phyloP scores from a whole-genome alignment of 2,113 vertebrate genomes.

The Semicossyphus pulcher region DNA sequence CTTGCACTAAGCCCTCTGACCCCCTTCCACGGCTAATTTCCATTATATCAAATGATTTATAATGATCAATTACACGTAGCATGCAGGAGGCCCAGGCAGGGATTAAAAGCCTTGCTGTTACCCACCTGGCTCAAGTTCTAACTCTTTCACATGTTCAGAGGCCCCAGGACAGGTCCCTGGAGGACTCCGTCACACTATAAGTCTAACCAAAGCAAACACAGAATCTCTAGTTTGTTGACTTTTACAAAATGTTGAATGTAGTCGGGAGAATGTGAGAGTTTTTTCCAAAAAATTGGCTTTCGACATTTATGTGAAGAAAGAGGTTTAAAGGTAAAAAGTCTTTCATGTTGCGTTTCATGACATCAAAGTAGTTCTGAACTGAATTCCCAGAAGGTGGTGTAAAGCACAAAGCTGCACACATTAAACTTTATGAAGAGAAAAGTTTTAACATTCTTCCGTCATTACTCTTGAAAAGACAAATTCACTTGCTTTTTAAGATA shows the following conservation, averaged over 20 bases:
- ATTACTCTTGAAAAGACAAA: conserved; percentile 31
- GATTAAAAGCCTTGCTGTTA: conserved; percentile 47
- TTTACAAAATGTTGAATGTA: conserved; percentile 26
- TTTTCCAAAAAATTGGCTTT: conserved; percentile 19
- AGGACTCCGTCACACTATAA: conserved; percentile 44
- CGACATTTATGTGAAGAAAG: conserved; percentile 30
- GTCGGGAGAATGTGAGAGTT: conserved; percentile 17
- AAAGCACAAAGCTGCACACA: conserved; percentile 4
- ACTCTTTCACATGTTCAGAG: conserved; percentile 57
- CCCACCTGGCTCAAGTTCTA: conserved; percentile 53
- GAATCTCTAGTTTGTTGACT: conserved; percentile 34
- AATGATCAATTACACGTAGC: conserved; percentile 50
- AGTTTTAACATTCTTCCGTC: conserved; percentile 37
- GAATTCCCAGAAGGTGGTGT: conserved; percentile 5
- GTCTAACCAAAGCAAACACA: conserved; percentile 65
- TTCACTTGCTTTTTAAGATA: conserved; percentile 19
- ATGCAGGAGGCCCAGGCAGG: conserved; percentile 32
- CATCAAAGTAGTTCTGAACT: conserved; percentile 34
- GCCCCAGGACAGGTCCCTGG: conserved; percentile 22
- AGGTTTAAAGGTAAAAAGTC: conserved; percentile 32
- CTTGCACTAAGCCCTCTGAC: conserved; percentile 25
- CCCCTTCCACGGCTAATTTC: conserved; percentile 55
- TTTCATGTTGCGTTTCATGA: conserved; percentile 37
- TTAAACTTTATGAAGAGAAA: conserved; percentile 29
- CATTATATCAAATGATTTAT: conserved; percentile 64